Evolutionary conservation across 1,140 invertebrate species (phyloP).

Genomic region (Araneus ventricosus): DNA sequence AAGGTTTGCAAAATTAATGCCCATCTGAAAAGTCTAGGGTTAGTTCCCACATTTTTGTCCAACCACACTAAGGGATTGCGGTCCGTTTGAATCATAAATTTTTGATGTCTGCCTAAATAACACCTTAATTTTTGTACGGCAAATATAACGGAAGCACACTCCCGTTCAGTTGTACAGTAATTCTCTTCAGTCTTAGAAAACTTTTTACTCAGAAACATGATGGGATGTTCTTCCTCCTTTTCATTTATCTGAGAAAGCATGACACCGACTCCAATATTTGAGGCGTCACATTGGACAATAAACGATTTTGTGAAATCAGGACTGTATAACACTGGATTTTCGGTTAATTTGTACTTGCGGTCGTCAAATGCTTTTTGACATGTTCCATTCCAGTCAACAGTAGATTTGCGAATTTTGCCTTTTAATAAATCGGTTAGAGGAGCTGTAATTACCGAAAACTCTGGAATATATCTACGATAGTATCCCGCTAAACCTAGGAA

Average conservation of each 20-base stretch:
- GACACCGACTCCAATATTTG: background rate
- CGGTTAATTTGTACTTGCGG: background rate
- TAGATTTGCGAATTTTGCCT: background rate
- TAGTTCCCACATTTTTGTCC: no score
- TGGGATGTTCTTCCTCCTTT: background rate
- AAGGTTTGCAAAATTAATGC: constrained; percentile 81
- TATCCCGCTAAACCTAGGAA: constrained; percentile 8
- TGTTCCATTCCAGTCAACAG: background rate
- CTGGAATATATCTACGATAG: background rate
- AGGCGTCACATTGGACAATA: background rate
- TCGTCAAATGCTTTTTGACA: constrained; percentile 23
- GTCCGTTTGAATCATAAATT: no score
- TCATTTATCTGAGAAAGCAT: background rate
- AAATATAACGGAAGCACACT: no score
- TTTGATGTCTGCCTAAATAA: no score
- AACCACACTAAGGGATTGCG: no score
- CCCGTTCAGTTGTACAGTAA: no score
- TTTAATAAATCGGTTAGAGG: background rate
- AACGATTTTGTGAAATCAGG: constrained; percentile 20
- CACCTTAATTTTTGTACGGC: no score
- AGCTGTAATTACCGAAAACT: constrained; percentile 25
- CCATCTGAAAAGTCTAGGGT: constrained; percentile 82
- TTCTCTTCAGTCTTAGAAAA: constrained; percentile 80
- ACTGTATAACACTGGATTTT: background rate
- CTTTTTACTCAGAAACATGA: constrained; percentile 8